These are phyloP conservation scores for Eledone cirrhosa DNA, from an alignment of 2,888 invertebrate genomes.

Conservation along the genomic window DNA sequence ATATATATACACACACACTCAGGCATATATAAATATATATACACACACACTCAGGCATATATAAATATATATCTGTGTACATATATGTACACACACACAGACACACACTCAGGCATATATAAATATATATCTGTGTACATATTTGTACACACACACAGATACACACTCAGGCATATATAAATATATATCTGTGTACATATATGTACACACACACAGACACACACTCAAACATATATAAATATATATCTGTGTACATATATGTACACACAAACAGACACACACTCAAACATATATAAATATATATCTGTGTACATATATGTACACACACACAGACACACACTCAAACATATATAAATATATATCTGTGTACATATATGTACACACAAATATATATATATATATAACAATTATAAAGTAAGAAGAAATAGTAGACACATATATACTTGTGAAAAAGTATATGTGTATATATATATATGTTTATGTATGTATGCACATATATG, in stretches of 20 bases:
- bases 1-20: background rate
- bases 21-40: background rate
- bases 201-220: background rate
- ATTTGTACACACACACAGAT: no score
- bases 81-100: background rate
- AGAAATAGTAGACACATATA: background rate
- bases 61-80: no score
- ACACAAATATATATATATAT: background rate
- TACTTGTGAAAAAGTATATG: background rate
- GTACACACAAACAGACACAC: background rate
- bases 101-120: background rate
- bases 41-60: no score
- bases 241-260: background rate
- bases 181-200: background rate
- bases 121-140: no score
- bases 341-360: background rate
- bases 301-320: background rate
- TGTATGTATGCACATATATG: background rate
- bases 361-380: background rate
- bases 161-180: no score
- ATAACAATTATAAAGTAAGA: background rate
- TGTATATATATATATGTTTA: background rate
- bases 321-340: background rate
- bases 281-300: background rate
- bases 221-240: background rate